Percentiles rank a stretch among this genome's conserved stretches.
These are phyloP conservation scores for Eilema caniola DNA, from an alignment of 2,888 invertebrate genomes.

Conservation along the genomic window DNA sequence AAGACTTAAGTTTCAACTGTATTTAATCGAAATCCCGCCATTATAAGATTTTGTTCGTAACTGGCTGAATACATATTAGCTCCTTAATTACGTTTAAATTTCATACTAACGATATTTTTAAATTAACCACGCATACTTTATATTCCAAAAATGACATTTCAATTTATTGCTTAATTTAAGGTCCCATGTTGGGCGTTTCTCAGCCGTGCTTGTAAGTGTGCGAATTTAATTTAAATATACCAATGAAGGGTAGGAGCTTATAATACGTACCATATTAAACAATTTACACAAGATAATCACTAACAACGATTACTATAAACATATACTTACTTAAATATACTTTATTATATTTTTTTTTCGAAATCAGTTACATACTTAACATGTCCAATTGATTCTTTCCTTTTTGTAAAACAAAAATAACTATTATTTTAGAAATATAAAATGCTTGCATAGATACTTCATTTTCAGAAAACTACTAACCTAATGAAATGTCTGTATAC, in stretches of 20 bases:
- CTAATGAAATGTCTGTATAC: conserved; percentile 8
- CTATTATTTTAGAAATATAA: not conserved
- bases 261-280: conserved; percentile 1
- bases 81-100: not conserved
- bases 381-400: not conserved
- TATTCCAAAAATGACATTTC: not conserved
- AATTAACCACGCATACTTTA: not conserved
- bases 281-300: not conserved
- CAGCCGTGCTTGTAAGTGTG: not conserved
- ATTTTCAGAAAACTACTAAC: conserved; percentile 5
- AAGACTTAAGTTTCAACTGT: not conserved
- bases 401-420: not conserved
- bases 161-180: conserved; percentile 9
- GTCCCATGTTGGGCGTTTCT: not conserved
- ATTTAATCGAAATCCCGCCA: conserved; percentile 6
- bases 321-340: not conserved
- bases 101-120: not conserved
- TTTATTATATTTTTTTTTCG: not conserved
- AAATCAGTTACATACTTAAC: not conserved
- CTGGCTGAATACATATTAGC: conserved; percentile 2
- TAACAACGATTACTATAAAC: conserved; percentile 8
- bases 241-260: conserved; percentile 2
- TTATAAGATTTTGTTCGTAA: conserved; percentile 13
- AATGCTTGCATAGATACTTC: conserved; percentile 8
- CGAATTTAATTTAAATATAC: conserved; percentile 1